Conservation (phyloP, 2,113 vertebrate species). For the Scalopus aquaticus region DNA sequence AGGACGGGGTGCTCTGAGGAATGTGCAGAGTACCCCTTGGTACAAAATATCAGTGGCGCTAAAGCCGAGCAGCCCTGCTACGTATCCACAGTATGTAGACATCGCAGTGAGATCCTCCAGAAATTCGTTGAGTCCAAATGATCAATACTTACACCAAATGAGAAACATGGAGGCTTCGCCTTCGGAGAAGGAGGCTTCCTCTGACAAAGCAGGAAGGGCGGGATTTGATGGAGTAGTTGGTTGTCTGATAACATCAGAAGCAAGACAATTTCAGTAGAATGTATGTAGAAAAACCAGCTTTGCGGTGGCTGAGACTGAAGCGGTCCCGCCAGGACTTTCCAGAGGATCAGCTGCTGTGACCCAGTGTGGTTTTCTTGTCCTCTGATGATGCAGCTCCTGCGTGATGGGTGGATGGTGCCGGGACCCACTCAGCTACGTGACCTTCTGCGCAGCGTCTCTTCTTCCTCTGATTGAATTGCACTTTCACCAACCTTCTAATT, state of each 20-base stretch:
- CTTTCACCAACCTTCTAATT: not conserved
- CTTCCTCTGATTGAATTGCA: not conserved
- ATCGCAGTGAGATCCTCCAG: not conserved
- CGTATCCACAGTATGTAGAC: not conserved
- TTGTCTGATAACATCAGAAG: not conserved
- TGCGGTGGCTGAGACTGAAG: not conserved
- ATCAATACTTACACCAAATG: conserved; percentile 32
- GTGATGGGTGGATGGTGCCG: not conserved
- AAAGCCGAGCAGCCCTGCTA: not conserved
- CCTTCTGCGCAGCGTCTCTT: not conserved
- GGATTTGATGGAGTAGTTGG: not conserved
- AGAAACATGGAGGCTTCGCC: not conserved
- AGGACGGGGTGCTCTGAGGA: not conserved
- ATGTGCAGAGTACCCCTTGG: not conserved
- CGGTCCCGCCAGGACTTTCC: not conserved
- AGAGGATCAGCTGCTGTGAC: not conserved
- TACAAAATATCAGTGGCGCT: not conserved
- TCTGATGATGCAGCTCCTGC: not conserved
- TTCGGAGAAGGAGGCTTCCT: not conserved
- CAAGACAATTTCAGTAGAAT: not conserved
- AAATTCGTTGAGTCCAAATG: not conserved
- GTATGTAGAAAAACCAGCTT: not conserved
- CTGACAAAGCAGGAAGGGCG: not conserved
- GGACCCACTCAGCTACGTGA: too few relatives aligned
- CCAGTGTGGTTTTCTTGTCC: not conserved